A percentile compares a stretch with the other conserved stretches of the same genome.
Evolutionary conservation across 2,797 vertebrate species (phyloP).

Genomic region (Mus spretus): DNA sequence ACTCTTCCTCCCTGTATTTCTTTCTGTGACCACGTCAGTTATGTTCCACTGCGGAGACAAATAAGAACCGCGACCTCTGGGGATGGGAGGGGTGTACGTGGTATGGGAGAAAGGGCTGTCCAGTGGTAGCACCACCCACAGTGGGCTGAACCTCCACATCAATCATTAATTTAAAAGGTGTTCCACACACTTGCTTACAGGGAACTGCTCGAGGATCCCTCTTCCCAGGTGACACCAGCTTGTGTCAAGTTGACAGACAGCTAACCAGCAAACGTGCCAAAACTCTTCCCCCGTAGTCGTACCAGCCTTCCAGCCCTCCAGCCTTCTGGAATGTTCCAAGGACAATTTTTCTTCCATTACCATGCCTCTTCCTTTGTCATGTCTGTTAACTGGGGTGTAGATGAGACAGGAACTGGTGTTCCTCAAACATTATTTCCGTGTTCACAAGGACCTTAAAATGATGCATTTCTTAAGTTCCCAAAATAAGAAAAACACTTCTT

Average conservation of each 20-base stretch:
- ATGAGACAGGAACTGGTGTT: background rate
- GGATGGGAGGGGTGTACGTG: no score
- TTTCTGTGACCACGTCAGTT: background rate
- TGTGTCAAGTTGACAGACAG: background rate
- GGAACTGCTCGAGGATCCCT: background rate
- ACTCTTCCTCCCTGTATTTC: background rate
- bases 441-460: background rate
- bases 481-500: background rate
- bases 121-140: background rate
- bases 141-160: background rate
- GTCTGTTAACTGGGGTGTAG: background rate
- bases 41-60: background rate
- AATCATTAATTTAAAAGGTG: no score
- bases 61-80: background rate
- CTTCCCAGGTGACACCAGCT: background rate
- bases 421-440: background rate
- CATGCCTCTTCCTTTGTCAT: background rate
- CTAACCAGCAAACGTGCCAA: background rate
- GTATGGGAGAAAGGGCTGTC: background rate
- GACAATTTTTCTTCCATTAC: background rate
- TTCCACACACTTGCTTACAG: no score
- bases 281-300: background rate
- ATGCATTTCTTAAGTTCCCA: background rate
- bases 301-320: fast-evolving
- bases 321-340: fast-evolving